Base-by-base conservation (phyloP, 2,113 vertebrate genomes). In the Lophotis ruficrista region DNA sequence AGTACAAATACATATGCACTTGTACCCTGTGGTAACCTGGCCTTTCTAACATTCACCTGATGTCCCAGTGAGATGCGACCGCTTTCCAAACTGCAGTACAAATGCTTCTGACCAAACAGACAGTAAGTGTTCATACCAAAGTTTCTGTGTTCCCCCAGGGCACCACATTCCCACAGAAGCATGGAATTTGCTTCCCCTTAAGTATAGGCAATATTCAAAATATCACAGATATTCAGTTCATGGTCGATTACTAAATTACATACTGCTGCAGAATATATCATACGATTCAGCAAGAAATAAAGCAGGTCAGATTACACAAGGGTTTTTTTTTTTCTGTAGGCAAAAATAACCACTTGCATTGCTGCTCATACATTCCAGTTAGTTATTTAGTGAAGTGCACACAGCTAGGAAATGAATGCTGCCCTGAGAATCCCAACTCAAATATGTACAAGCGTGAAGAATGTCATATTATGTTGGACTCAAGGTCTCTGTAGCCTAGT, bases 301-400 rank as follows among this genome's bases (percentile, higher is more conserved):
- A 90, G n/a, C 27, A 38, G 43, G 60, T 91, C 57, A 13, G 41
- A 76, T 87, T 84, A 78, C 91, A 71, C 33, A 57, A 51, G 18
- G 22, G 31, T 12, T 25, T 17, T 50, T 53, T 78, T 37, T 75
- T 43, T 69, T 43, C 60, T 79, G 35, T n/a, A 53, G 75, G 33
- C 79, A 93, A 83, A 93, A 96, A 92, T 88, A 96, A 83, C 53
- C 16, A 14, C 75, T 85, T 51, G 45, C 10, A 23, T 60, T 65
- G 41, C 35, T 93, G 38, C 48, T 87, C 51, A 31, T 5, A 28
- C 62, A 51, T 96, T 92, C 58, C 88, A 76, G 30, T 64, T 78
- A 1, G 4, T 78, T 75, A 91, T 66, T 77, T 75, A 70, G 47
- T 35, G 10, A 89, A 93, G 56, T 15, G 18, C 61, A 61, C 61